Base-by-base conservation (phyloP, 2,888 invertebrate species). In the Punctoribates punctum region DNA sequence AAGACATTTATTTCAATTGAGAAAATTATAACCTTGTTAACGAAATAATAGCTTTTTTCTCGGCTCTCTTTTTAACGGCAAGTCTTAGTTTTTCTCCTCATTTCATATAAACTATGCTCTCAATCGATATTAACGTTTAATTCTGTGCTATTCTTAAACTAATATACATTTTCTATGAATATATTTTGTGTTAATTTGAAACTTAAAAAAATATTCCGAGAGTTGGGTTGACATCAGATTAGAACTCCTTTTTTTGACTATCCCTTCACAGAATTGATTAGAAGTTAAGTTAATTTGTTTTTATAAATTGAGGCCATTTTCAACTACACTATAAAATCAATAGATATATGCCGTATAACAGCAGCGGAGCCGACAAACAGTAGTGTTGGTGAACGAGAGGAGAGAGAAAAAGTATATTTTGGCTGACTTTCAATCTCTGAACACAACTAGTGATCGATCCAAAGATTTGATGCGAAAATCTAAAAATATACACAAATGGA, bases 241-340 rank as follows among this genome's bases (percentile, higher is more conserved):
- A 54, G 54, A 8, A n/a, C 2, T 54, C 4, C 20, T 17, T 54
- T 20, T 54, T 20, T 5, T 54, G 54, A 6, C n/a, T 54, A 8
- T 6, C 8, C 20, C 4, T 20, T n/a, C 54, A 54, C 20, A 5
- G 1, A 0, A 54, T 54, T 54, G 1, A 15, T n/a, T n/a, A 54
- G 8, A n/a, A 54, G 54, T 54, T 54, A 54, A 54, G 54, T 54
- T 54, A 54, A 54, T 54, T 54, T 54, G 54, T 54, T 54, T 54
- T 54, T n/a, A 54, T 54, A 54, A 54, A 54, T 54, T 54, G 54
- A 54, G 20, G 54, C 54, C 54, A 54, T 54, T 54, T 54, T 54
- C 20, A 34, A 34, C 34, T 34, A 34, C 4, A n/a, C 6, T 54
- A 48, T 20, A 54, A 54, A 54, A 54, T 54, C 54, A 54, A 54